Base-by-base conservation (phyloP, 2,113 vertebrate species). In the Myiopsitta monachus region DNA sequence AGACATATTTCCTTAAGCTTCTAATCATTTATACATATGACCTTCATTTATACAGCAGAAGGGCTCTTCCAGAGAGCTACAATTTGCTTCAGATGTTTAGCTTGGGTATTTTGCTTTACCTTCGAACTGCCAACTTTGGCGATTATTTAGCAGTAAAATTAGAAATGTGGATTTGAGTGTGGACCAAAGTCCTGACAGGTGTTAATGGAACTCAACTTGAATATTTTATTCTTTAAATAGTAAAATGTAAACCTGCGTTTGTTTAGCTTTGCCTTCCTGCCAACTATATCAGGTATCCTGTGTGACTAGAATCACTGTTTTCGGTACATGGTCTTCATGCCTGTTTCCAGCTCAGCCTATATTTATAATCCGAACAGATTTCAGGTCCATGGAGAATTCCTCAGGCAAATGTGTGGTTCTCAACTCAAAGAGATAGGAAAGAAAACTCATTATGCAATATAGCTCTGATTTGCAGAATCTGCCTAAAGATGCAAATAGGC, bases 191-290 rank as follows among this genome's bases (percentile, higher is more conserved):
- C 80, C 63, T 97, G 93, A 94, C 94, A 96, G 95, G 93, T 97
- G 96, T 97, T 97, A 97, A 97, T 95, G 87, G 92, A 97, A 87
- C 93, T 95, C 86, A 88, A 96, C 93, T 46, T 90, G 96, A 95
- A 96, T 93, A 95, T 95, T 97, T 97, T 96, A 93, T 88, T 93
- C 94, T 92, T 97, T 96, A 95, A 96, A 95, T 94, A 96, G 94
- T 92, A 94, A 96, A 96, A 95, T 81, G 88, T 96, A 96, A 97
- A 96, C 90, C 88, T 96, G 92, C 74, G 69, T 94, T 97, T 97
- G 90, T 97, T 97, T 97, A 91, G 90, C 47, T 97, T 95, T 96
- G 92, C 90, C 54, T 92, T 93, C 63, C 70, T 96, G 94, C 88
- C 96, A 97, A 36, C 83, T 81, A 3, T 95, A 96, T 97, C 93